Percentiles rank a stretch among this genome's conserved stretches.
These are phyloP conservation scores for Coturnix japonica DNA, from an alignment of 2,113 vertebrate species.

Conservation along the genomic window DNA sequence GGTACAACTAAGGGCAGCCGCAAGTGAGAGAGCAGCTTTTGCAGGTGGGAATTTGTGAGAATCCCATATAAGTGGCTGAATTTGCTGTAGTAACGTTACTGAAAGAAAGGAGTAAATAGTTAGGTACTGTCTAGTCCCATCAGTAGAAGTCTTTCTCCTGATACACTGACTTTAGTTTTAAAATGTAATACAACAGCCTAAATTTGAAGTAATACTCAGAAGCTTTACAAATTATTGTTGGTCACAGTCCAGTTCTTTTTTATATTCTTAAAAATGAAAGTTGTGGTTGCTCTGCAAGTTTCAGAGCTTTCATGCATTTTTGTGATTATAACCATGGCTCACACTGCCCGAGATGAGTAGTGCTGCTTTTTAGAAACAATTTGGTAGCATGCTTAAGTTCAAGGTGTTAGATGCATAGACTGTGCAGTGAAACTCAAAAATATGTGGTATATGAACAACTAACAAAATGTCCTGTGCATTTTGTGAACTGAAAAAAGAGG, in stretches of 20 bases:
- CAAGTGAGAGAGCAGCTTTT: background rate
- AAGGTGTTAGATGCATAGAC: background rate
- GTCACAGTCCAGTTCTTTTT: background rate
- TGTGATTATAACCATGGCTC: background rate
- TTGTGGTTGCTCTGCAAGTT: background rate
- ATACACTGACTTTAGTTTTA: background rate
- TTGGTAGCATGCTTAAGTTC: background rate
- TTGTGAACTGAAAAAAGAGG: background rate
- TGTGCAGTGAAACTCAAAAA: background rate
- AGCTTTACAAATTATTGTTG: background rate
- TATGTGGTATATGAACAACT: background rate
- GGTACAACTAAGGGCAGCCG: background rate
- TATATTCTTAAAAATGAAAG: background rate
- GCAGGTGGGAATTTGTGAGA: background rate
- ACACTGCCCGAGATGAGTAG: background rate
- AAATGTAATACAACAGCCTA: background rate
- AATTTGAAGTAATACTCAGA: background rate
- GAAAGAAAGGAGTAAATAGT: background rate
- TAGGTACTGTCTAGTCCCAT: background rate
- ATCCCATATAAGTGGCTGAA: background rate
- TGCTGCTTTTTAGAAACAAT: background rate
- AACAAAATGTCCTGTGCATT: background rate
- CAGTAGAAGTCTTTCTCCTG: background rate
- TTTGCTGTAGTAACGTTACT: background rate
- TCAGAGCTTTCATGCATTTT: background rate